Base-by-base conservation (phyloP, 2,888 invertebrate genomes). In the Exocentrus adspersus region DNA sequence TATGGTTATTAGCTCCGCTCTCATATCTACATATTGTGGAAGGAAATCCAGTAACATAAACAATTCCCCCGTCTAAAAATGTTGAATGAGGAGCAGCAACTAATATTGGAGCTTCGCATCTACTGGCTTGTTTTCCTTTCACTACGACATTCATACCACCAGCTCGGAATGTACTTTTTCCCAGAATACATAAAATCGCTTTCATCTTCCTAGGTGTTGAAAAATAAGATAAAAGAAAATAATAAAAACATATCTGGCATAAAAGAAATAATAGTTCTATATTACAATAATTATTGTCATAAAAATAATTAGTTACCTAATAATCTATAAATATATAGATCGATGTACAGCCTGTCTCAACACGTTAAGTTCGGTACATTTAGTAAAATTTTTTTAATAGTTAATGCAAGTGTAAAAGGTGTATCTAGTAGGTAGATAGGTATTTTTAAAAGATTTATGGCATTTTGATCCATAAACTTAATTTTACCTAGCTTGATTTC, bases 81-180 rank as follows among this genome's bases (percentile, higher is more conserved):
- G 94, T 92, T 61, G 94, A 94, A 83, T 96, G 96, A 2, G 96
- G 95, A 1, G 94, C 94, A 53, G 92, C 88, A 58, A 93, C 92
- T 65, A 95, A 86, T 72, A 96, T 92, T 12, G 95, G 94, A 4
- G 95, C 95, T 80, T 94, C 94, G 62, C 85, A 82, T 51, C 92
- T 85, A 65, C 87, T 85, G 64, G 91, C 94, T 79, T 91, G 91
- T 70, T 86, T 87, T 16, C 95, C 95, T 69, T 91, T 89, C 60
- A 93, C 87, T 48, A 87, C 87, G 78, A 94, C 89, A 72, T 87
- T 88, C 91, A 92, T 91, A 41, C 92, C 92, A 42, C 92, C 92
- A 16, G 90, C 91, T 72, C 89, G 85, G 82, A 91, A 92, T 41
- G 90, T 90, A 83, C 88, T 86, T 82, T 89, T 88, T 70, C 92